These are phyloP conservation scores for Dascillus cervinus DNA, from an alignment of 2,888 invertebrate species.

Conservation along the genomic window DNA sequence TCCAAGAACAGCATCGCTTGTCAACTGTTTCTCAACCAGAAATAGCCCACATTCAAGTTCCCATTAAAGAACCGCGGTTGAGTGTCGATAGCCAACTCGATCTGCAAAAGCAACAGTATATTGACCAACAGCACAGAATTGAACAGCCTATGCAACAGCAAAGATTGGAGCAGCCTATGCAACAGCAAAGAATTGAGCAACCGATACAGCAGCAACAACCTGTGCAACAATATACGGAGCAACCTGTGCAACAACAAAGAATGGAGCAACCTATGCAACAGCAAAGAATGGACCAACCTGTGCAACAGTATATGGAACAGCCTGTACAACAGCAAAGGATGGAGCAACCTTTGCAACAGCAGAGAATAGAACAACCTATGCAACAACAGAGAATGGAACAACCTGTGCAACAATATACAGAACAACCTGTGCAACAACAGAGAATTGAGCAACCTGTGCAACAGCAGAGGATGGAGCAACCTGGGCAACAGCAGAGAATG, in stretches of 20 bases:
- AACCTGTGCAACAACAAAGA: not conserved
- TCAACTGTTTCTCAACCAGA: conserved; percentile 39
- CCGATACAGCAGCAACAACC: conserved; percentile 2
- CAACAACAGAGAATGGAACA: conserved; percentile 1
- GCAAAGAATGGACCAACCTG: not conserved
- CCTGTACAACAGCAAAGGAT: not conserved
- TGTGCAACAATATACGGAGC: not conserved
- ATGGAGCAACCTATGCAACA: conserved; percentile 1
- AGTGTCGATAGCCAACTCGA: conserved; percentile 39
- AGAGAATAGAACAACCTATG: not conserved
- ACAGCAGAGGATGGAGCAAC: not conserved
- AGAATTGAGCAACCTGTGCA: conserved; percentile 1
- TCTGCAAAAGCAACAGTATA: conserved; percentile 28
- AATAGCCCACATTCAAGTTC: conserved; percentile 23
- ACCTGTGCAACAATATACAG: not conserved
- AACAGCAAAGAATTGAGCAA: conserved; percentile 1
- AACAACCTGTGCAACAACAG: not conserved
- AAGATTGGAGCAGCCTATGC: conserved; percentile 1
- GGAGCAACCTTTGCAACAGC: not conserved
- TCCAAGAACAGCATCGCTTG: conserved; percentile 33
- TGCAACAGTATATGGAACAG: conserved; percentile 1
- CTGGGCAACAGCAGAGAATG: not conserved
- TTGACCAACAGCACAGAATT: conserved; percentile 20
- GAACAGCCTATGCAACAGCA: conserved; percentile 8
- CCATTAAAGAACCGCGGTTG: conserved; percentile 25